Evolutionary conservation across 2,888 invertebrate species (phyloP), one percentile per base, ranked within the genome.

Genomic region (Luperina testacea): DNA sequence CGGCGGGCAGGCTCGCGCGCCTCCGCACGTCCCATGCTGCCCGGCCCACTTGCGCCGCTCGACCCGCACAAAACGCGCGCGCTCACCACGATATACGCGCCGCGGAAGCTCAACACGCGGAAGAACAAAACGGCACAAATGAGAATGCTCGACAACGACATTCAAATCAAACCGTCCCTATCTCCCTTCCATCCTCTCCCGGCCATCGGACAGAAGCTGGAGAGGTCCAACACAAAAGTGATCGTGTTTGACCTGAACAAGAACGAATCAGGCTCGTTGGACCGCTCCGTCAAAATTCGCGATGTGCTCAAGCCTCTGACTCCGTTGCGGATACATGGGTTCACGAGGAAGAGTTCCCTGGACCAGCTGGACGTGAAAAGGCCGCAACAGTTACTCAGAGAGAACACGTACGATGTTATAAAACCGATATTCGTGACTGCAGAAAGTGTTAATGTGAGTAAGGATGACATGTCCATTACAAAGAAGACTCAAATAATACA

Each of bases 101-200:
- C 96, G 91, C 94, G 96, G 61, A 97, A 96, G 91, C 89, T 92
- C 61, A 95, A 94, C 87, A 87, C 93, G 15, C 92, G 96, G 24
- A 95, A 95, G 82, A 93, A 95, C 85, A 95, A 92, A 89, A 96
- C 96, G 0, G 96, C 97, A 0, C 94, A 94, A 79, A 89, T 92
- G 79, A 96, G 95, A 80, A 97, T 97, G 97, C 91, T 97, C 68
- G 95, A 96, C 70, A 95, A 94, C 90, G 94, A 96, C 48, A 90
- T 95, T 15, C 92, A 93, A 9, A 88, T 95, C 78, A 96, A 96
- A 89, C 91, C 95, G 0, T 91, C 91, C 24, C 88, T 97, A 0
- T 95, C 97, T 0, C 97, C 97, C 0, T 97, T 97, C 91, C 95
- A 94, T 53, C 97, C 97, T 1, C 92, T 97, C 11, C 97, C 97